Conservation (phyloP, 2,888 invertebrate genomes). For the Himalopsyche kuldschensis region DNA sequence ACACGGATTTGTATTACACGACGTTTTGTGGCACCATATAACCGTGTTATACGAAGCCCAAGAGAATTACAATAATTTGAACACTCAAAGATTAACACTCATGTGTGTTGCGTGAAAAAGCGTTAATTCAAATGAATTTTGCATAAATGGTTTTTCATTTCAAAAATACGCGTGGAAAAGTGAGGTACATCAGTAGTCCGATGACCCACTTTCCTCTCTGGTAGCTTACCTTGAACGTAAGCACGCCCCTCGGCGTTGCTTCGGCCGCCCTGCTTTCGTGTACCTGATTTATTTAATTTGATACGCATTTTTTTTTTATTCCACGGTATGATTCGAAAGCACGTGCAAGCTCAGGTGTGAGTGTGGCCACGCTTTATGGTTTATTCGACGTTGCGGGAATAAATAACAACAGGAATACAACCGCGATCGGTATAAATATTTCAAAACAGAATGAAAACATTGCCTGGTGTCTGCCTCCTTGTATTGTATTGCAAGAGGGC, state of each 20-base stretch:
- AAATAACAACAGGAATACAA: background rate
- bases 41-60: no score
- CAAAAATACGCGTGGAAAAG: background rate
- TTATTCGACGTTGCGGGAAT: background rate
- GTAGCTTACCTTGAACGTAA: background rate
- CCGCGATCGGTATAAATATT: background rate
- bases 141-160: background rate
- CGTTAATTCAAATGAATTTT: background rate
- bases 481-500: no score
- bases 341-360: background rate
- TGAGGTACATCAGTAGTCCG: background rate
- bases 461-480: no score
- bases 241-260: background rate
- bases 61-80: no score
- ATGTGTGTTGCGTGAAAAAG: no score
- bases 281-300: conserved; percentile 21
- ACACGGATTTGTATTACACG: no score
- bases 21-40: no score
- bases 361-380: no score
- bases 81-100: no score
- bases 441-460: no score
- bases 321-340: background rate
- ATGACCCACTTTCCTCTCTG: background rate
- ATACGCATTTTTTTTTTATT: background rate
- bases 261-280: background rate